A percentile compares a stretch with the other conserved stretches of the same genome.
These are phyloP conservation scores for Camelus dromedarius DNA, from an alignment of 2,113 vertebrate genomes.

Conservation along the genomic window DNA sequence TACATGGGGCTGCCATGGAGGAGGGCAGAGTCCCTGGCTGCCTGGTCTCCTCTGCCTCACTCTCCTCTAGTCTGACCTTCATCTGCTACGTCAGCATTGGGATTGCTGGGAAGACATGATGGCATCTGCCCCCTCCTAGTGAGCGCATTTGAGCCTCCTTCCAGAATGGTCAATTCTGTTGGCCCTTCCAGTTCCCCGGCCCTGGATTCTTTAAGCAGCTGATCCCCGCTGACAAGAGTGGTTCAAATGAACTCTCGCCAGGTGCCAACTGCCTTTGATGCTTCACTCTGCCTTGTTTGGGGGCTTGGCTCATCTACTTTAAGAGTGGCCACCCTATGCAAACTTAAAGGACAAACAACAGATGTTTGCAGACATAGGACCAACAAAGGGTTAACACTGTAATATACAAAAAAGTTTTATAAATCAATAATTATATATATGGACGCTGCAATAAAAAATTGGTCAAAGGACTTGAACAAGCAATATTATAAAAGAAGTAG, in stretches of 20 bases:
- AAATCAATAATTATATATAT: constrained; percentile 69
- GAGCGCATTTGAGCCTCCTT: background rate
- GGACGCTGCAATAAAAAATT: constrained; percentile 56
- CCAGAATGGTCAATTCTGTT: background rate
- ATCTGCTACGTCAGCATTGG: background rate
- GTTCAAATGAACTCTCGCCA: background rate
- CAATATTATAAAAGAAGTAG: constrained; percentile 67
- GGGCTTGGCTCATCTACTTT: background rate
- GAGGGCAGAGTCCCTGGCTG: background rate
- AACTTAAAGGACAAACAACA: constrained; percentile 14
- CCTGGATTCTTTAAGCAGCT: background rate
- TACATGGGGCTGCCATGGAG: background rate
- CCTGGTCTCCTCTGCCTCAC: background rate
- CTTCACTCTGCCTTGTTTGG: background rate
- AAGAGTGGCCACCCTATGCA: background rate
- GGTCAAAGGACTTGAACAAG: constrained; percentile 67
- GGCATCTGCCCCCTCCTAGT: background rate
- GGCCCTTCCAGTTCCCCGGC: background rate
- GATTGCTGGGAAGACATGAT: background rate
- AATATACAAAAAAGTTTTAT: constrained; percentile 42
- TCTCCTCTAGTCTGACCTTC: background rate
- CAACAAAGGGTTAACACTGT: constrained; percentile 29
- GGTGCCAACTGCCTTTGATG: background rate
- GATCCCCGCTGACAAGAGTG: background rate
- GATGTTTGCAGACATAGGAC: background rate